These are phyloP conservation scores for Phalacrocorax aristotelis DNA, from an alignment of 2,113 vertebrate species.

Conservation along the genomic window DNA sequence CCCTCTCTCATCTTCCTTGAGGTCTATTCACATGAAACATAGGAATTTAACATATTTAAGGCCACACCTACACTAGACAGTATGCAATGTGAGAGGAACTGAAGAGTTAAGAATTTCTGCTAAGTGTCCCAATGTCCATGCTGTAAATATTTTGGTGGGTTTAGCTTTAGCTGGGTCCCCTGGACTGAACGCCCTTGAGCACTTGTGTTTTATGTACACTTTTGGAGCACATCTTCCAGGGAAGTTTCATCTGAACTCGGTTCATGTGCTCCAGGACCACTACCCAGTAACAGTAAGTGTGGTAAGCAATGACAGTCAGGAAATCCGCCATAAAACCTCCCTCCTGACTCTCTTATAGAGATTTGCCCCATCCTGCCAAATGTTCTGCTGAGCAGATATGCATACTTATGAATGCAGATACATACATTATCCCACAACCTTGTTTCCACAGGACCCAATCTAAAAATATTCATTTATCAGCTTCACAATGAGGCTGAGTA, in stretches of 20 bases:
- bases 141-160: not conserved
- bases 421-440: not conserved
- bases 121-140: not conserved
- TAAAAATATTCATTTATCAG: not conserved
- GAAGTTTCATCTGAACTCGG: not conserved
- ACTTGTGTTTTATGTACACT: not conserved
- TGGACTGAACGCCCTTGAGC: not conserved
- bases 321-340: not conserved
- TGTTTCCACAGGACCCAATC: not conserved
- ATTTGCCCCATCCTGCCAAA: not conserved
- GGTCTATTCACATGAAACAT: not conserved
- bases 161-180: not conserved
- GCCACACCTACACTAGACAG: not conserved
- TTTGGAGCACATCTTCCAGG: not conserved
- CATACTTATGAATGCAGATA: not conserved
- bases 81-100: not conserved
- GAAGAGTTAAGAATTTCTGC: rapidly evolving
- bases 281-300: not conserved
- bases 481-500: not conserved
- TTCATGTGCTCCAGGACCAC: not conserved
- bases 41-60: not conserved
- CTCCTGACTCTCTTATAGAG: not conserved
- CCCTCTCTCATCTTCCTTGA: not conserved
- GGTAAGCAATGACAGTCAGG: not conserved
- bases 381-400: not conserved